Conservation (phyloP, 2,888 invertebrate species). For the Notodonta dromedarius region DNA sequence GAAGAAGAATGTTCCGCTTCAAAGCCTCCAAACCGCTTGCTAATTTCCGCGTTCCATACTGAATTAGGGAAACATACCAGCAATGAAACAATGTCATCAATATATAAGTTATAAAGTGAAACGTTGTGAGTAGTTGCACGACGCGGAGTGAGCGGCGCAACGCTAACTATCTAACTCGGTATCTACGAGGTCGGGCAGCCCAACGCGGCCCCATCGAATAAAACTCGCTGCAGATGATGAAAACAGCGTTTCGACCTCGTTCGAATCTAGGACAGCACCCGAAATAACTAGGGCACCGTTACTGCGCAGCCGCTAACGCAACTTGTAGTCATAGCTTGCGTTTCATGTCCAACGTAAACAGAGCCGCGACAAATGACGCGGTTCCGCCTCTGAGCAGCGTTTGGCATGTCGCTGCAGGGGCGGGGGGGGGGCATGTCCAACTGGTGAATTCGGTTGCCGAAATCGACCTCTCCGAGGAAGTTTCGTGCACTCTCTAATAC, state of each 20-base stretch:
- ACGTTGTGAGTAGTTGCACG: constrained; percentile 10
- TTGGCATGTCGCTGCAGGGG: constrained; percentile 15
- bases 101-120: neutral
- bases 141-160: constrained; percentile 45
- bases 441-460: constrained; percentile 53
- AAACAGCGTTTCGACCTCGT: constrained; percentile 78
- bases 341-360: constrained; percentile 43
- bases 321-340: constrained; percentile 54
- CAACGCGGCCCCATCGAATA: constrained; percentile 75
- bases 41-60: neutral
- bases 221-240: constrained; percentile 74
- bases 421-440: constrained; percentile 36
- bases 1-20: neutral
- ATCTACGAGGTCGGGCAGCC: constrained; percentile 67
- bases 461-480: constrained; percentile 66
- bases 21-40: neutral
- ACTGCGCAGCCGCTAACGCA: constrained; percentile 76
- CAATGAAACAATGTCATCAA: neutral
- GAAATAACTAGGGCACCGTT: constrained; percentile 81
- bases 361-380: constrained; percentile 41
- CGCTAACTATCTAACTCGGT: constrained; percentile 56
- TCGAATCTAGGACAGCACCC: constrained; percentile 78
- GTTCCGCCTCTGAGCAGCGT: constrained; percentile 13
- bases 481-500: constrained; percentile 45
- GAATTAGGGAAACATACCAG: neutral